Conservation (phyloP, 2,113 vertebrate species). For the Athene cunicularia region DNA sequence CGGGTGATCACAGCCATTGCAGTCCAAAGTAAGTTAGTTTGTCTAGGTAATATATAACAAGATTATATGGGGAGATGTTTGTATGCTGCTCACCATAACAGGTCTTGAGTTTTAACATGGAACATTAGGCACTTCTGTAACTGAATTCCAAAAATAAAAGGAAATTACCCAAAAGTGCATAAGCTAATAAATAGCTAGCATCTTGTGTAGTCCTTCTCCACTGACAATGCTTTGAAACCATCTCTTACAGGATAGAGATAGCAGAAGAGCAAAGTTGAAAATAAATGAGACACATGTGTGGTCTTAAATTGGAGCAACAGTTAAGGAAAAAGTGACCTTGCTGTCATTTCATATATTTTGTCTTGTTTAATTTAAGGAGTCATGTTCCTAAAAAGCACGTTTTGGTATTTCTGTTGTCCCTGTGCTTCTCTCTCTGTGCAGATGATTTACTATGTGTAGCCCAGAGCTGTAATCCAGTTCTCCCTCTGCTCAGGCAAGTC, state of each 20-base stretch:
- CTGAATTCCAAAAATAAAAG: background rate
- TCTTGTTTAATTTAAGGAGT: background rate
- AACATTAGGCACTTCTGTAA: background rate
- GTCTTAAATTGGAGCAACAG: background rate
- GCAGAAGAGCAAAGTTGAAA: background rate
- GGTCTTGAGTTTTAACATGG: background rate
- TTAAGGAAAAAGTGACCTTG: background rate
- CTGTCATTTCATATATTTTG: background rate
- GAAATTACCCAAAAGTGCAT: background rate
- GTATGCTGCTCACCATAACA: background rate
- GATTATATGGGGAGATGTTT: background rate
- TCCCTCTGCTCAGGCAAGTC: background rate
- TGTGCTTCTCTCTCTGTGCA: background rate
- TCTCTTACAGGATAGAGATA: background rate
- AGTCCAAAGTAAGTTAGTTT: background rate
- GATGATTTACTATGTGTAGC: background rate
- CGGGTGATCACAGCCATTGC: background rate
- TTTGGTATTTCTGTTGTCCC: background rate
- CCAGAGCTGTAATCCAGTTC: background rate
- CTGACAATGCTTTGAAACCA: background rate
- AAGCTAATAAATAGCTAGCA: background rate
- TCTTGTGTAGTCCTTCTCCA: background rate
- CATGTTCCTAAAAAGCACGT: background rate
- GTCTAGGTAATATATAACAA: background rate
- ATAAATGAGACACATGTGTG: background rate